A percentile compares a stretch with the other conserved stretches of the same genome.
Evolutionary conservation across 2,797 vertebrate species (phyloP).

Genomic region (Melanotaenia boesemani): DNA sequence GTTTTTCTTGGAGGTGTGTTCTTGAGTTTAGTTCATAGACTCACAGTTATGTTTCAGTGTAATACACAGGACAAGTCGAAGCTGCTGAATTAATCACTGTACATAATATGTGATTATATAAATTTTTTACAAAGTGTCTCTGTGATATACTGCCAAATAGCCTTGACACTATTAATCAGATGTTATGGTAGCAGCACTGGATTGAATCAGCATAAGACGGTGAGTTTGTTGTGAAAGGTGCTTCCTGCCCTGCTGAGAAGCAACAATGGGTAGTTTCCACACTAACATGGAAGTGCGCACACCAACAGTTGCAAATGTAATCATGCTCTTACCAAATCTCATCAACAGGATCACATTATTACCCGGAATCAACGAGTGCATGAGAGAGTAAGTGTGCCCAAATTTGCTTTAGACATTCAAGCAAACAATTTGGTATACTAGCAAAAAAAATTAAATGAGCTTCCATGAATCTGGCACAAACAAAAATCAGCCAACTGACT

Average conservation of each 20-base stretch:
- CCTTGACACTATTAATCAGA: constrained; percentile 53
- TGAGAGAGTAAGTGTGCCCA: constrained; percentile 27
- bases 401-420: constrained; percentile 11
- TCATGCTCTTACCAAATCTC: constrained; percentile 64
- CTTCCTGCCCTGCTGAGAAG: constrained; percentile 77
- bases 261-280: constrained; percentile 86
- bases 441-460: background rate
- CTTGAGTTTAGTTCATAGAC: constrained; percentile 9
- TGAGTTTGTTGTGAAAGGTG: constrained; percentile 82
- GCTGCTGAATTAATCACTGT: background rate
- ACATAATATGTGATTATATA: background rate
- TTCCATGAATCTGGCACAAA: background rate
- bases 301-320: constrained; percentile 81
- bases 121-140: constrained; percentile 22
- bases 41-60: background rate
- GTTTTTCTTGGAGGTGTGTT: constrained; percentile 7
- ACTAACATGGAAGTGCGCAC: constrained; percentile 78
- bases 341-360: constrained; percentile 74
- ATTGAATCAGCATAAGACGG: constrained; percentile 58
- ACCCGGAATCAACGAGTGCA: constrained; percentile 42
- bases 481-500: background rate
- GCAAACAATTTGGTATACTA: background rate
- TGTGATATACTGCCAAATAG: constrained; percentile 43
- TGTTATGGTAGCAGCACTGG: constrained; percentile 38
- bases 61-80: background rate